Base-by-base conservation (phyloP, 1,140 invertebrate genomes). In the Neodiprion lecontei region DNA sequence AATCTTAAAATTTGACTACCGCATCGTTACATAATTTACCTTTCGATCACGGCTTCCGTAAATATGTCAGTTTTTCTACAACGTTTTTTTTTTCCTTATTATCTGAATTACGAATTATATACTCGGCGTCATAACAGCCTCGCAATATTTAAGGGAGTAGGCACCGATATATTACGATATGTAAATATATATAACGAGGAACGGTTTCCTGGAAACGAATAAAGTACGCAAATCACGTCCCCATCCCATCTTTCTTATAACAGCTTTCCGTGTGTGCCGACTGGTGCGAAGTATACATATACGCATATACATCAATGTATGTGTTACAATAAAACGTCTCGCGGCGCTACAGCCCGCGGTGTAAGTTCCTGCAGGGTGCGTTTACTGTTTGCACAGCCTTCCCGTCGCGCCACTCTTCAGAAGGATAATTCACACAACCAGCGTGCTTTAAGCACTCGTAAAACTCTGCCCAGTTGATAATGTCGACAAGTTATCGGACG, bases 331-430 rank as follows among this genome's bases (percentile, higher is more conserved):
- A 17, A 61, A 61, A 61, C 53, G 28, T 61, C 53, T 61, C n/a
- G n/a, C 53, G 53, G 53, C 53, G 11, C 53, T 61, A 17, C 11
- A 61, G 28, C 28, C 11, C 53, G n/a, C 53, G 53, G 53, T 61
- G n/a, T 61, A 61, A 14, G n/a, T 61, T 61, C 53, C n/a, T 40
- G 28, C 28, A 17, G 53, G 53, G n/a, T 61, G 53, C 53, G 53
- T 61, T 61, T 61, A 61, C 53, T 61, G 53, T 61, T 61, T 61
- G n/a, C 53, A 61, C n/a, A 61, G 53, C 53, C 53, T 61, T 61
- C 53, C n/a, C n/a, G 11, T 9, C 53, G 11, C 11, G 53, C 4
- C 53, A 0, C 53, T 17, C 53, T 0, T 40, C 28, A 2, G 28
- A 12, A 3, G 53, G 9, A 61, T 61, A 61, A 61, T 61, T 61